Evolutionary conservation across 2,888 invertebrate species (phyloP).

Genomic region (Pristionchus exspectatus): DNA sequence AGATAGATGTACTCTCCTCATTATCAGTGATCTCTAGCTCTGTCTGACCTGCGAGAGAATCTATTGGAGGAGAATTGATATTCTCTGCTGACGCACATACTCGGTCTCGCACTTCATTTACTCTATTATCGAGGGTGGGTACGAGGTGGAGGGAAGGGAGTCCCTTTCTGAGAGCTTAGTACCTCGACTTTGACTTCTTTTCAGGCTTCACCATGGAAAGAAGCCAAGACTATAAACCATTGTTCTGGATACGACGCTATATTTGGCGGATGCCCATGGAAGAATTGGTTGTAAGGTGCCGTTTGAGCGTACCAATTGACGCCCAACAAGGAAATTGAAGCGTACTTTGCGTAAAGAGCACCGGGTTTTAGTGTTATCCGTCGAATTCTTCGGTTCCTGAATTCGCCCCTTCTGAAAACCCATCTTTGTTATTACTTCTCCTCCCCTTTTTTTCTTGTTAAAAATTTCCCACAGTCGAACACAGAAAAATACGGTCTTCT

Average conservation of each 20-base stretch:
- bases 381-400: neutral
- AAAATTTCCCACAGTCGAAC: neutral
- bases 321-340: neutral
- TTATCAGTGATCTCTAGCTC: neutral
- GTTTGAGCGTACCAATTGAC: neutral
- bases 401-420: neutral
- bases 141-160: neutral
- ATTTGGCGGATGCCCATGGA: neutral
- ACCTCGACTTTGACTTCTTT: neutral
- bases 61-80: neutral
- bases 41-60: neutral
- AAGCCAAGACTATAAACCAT: neutral
- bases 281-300: neutral
- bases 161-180: neutral
- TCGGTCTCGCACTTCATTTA: neutral
- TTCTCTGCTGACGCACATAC: neutral
- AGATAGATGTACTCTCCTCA: neutral
- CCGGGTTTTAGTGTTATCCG: neutral
- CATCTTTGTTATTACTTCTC: conserved; percentile 33
- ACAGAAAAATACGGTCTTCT: neutral
- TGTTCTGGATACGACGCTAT: neutral
- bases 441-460: neutral
- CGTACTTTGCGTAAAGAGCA: neutral
- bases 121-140: conserved; percentile 5
- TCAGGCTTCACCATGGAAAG: neutral